Evolutionary conservation across 2,113 vertebrate species (phyloP), one percentile per base, ranked within the genome.

Genomic region (Carlito syrichta): DNA sequence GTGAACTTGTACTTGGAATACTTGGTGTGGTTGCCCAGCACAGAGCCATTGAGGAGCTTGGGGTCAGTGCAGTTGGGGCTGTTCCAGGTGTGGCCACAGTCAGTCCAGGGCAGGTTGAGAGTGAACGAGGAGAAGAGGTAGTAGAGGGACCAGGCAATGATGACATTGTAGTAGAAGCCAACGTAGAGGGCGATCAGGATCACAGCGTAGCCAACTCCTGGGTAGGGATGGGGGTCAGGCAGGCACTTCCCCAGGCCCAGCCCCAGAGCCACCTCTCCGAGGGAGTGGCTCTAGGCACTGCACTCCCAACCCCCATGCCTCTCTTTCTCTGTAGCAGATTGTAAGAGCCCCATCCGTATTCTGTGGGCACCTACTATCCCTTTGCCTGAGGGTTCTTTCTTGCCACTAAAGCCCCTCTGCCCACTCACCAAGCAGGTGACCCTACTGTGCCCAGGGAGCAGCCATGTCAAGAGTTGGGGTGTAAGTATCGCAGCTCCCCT

Each of bases 121-220:
- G 99, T 99, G 98, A 99, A 99, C 60, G 99, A 99, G 90, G 99
- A 99, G 97, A 99, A 99, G 95, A 99, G 99, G 98, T 99, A 99
- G 98, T 99, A 98, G 35, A 99, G 99, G 4, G 99, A 99, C 99
- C 99, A 99, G 89, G 99, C 99, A 63, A 99, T 99, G 98, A 99
- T 99, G 98, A 99, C 99, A 3, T 99, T 99, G 99, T 99, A 99
- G 99, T 99, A 99, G 99, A 99, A 99, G 96, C 99, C 99, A 62
- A 99, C 99, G 23, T 99, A 99, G 81, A 99, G 98, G 32, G 99
- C 99, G 95, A 99, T 99, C 98, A 99, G 96, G 98, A 99, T 99
- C 98, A 99, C 99, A 6, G 99, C 99, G 38, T 99, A 99, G 98
- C 99, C 99, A 81, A 99, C 99, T 96, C 99, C 99, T 99, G 94